Conservation (phyloP, 2,888 invertebrate genomes). For the Sphinx pinastri region DNA sequence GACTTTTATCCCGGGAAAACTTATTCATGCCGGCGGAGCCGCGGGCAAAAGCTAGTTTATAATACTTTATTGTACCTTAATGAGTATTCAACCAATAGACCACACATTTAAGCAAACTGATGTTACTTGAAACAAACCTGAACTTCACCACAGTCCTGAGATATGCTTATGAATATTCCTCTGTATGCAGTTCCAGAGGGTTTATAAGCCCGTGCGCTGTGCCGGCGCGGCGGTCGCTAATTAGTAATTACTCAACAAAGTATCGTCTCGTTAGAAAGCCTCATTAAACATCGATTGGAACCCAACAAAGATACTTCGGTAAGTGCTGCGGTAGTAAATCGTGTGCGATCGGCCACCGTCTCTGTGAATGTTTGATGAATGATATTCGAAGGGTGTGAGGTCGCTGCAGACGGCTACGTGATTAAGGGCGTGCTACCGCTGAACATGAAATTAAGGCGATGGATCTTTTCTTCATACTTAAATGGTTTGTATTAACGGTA, state of each 20-base stretch:
- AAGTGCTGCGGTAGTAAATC: slow-evolving; percentile 1
- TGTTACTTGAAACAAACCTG: not conserved
- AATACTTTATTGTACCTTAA: too few species aligned
- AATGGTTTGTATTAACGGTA: not conserved
- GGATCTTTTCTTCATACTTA: not conserved
- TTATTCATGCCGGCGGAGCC: too few species aligned
- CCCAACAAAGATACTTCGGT: not conserved
- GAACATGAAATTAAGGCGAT: not conserved
- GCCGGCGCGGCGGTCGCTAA: not conserved
- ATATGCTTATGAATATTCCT: too few species aligned
- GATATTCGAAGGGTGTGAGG: slow-evolving; percentile 2
- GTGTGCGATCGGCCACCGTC: not conserved
- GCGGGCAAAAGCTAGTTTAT: too few species aligned
- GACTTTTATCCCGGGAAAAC: too few species aligned
- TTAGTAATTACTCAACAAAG: slow-evolving; percentile 12
- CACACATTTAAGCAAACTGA: not conserved
- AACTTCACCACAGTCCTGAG: not conserved
- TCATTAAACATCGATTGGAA: slow-evolving; percentile 9
- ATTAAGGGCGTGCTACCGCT: not conserved
- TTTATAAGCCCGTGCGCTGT: not conserved
- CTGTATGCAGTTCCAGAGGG: not conserved
- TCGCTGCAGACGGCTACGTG: not conserved
- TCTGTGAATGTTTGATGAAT: not conserved
- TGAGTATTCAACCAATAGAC: not conserved
- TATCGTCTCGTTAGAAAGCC: slow-evolving; percentile 8